Conservation (phyloP, 2,797 vertebrate species). For the Melanotaenia boesemani region DNA sequence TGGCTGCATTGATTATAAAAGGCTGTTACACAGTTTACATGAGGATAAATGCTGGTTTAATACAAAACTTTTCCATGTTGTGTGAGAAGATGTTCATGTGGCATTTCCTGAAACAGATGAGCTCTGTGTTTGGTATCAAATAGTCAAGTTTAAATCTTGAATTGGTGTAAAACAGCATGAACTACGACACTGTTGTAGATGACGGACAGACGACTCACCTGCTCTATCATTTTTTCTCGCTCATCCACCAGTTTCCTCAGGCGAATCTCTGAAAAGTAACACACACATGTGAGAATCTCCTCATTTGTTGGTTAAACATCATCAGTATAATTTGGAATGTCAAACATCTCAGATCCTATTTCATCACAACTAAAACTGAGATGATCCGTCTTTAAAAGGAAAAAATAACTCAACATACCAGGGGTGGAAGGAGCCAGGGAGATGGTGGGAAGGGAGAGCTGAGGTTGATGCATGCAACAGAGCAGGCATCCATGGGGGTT, state of each 20-base stretch:
- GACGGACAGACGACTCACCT: slow-evolving; percentile 82
- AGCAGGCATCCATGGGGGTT: slow-evolving; percentile 84
- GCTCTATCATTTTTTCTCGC: slow-evolving; percentile 91
- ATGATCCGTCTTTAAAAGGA: slow-evolving; percentile 7
- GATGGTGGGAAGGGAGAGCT: slow-evolving; percentile 75
- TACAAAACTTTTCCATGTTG: too few species aligned
- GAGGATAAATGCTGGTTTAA: too few species aligned
- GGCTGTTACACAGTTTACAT: too few species aligned
- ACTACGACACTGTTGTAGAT: too few species aligned
- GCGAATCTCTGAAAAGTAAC: slow-evolving; percentile 87
- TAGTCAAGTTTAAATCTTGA: too few species aligned
- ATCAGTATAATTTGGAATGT: background rate
- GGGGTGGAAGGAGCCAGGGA: slow-evolving; percentile 79
- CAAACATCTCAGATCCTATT: background rate
- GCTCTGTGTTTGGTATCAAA: too few species aligned
- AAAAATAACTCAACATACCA: slow-evolving; percentile 85
- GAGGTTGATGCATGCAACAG: slow-evolving; percentile 89
- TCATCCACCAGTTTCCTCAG: slow-evolving; percentile 93
- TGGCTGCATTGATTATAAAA: too few species aligned
- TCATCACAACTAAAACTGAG: background rate
- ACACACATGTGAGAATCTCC: background rate
- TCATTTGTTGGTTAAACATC: background rate
- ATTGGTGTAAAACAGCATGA: background rate
- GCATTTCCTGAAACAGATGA: too few species aligned
- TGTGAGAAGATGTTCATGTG: too few species aligned